Evolutionary conservation across 2,797 vertebrate species (phyloP), one percentile per base, ranked within the genome.

Genomic region (Schizopygopsis malacanthus): DNA sequence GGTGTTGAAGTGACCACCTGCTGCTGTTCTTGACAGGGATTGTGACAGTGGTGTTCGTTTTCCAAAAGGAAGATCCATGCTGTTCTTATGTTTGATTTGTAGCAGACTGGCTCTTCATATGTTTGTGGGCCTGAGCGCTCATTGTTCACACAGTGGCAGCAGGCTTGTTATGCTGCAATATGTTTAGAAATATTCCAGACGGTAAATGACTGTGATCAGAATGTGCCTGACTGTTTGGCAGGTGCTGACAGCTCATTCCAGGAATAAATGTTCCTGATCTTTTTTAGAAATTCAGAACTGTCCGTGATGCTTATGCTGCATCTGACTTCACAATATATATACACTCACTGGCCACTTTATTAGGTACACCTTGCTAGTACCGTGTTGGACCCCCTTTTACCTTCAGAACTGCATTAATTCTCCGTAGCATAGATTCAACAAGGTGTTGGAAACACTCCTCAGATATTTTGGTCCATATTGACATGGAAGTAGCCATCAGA

Each of bases 131-230:
- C 50, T 59, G 50, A n/a, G n/a, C 76, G 20, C 59, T 79, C 45
- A 76, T 83, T 83, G 82, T 76, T 83, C n/a, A 22, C 6, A 85
- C 75, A 28, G 52, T 45, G 41, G 56, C 70, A 56, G 72, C 9
- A 18, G 56, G 43, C 71, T 73, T 81, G 77, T 85, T 56, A 79
- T 56, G 61, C n/a, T 69, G 70, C 45, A 84, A 28, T 33, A 70
- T 76, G 69, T 69, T 85, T 39, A 8, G 83, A 77, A 79, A 79
- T 85, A 61, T 82, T 43, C n/a, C 13, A 1, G 75, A 79, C 6
- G 20, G 79, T 76, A 81, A 79, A 82, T 76, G 85, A 75, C 69
- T 81, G 76, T 85, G 56, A 86, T 82, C 59, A 33, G 79, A 75
- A 39, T 86, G 79, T 75, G 79, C 72, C 45, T 75, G 79, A 28